Conservation (phyloP, 2,113 vertebrate genomes). For the Sus scrofa region T2T-Sscrofa CM000818.6:49455501-49456000, state of each 20-base stretch:
- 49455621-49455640: background rate
- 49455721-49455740: too few species aligned
- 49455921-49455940: background rate
- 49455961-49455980: background rate
- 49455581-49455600: background rate
- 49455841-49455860: background rate
- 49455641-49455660: background rate
- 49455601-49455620: background rate
- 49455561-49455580: background rate
- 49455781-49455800: too few species aligned
- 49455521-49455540: background rate
- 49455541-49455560: background rate
- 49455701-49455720: too few species aligned
- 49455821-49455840: too few species aligned
- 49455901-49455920: background rate
- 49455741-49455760: too few species aligned
- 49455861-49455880: background rate
- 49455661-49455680: background rate
- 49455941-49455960: background rate
- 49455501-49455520: background rate
- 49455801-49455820: too few species aligned
- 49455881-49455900: background rate
- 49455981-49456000: background rate
- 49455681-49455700: background rate
- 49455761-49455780: too few species aligned